Percentiles rank a stretch among this genome's conserved stretches.
These are phyloP conservation scores for Origma solitaria DNA, from an alignment of 2,113 vertebrate species.

Conservation along the genomic window DNA sequence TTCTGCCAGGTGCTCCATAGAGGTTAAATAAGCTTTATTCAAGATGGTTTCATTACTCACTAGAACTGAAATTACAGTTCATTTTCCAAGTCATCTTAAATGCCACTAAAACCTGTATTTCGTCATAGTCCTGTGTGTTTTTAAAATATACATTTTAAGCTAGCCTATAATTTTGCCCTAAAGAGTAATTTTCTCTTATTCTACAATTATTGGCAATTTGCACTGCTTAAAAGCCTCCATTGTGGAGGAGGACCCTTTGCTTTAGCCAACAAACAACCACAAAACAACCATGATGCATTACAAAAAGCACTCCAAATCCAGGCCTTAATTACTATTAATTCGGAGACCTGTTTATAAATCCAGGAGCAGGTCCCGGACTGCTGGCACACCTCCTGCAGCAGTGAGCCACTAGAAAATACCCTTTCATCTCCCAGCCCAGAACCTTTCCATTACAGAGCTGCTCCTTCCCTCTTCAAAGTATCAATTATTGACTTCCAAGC, in stretches of 20 bases:
- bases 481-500: not conserved
- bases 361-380: not conserved
- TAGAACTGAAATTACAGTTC: not conserved
- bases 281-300: not conserved
- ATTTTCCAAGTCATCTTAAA: not conserved
- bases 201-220: constrained; percentile 7
- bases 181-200: constrained; percentile 18
- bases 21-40: not conserved
- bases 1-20: not conserved
- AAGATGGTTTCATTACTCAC: not conserved
- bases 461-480: not conserved
- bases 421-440: not conserved
- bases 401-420: not conserved
- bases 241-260: not conserved
- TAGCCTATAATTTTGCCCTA: constrained; percentile 13
- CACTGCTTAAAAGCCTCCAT: not conserved
- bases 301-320: not conserved
- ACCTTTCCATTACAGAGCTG: not conserved
- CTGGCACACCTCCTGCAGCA: not conserved
- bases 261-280: constrained; percentile 9
- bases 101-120: not conserved
- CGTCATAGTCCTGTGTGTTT: not conserved
- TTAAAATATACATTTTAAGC: not conserved
- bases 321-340: not conserved
- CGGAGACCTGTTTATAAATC: not conserved